These are phyloP conservation scores for Poeciliopsis occidentalis DNA, from an alignment of 2,113 vertebrate species.

Conservation along the genomic window DNA sequence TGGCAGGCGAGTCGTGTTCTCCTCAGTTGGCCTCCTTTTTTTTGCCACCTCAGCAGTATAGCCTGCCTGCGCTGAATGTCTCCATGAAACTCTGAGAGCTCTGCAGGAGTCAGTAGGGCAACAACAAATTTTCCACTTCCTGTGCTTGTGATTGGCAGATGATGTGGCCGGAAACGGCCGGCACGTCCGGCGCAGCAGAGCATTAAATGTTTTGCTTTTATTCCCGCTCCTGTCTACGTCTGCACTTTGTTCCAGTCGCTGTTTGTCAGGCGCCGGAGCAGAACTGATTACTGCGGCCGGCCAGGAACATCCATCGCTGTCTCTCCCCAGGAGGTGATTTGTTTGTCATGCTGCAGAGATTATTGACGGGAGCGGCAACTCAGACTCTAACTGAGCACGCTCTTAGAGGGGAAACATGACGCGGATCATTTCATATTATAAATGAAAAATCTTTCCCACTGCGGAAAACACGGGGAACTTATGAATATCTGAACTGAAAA, in stretches of 20 bases:
- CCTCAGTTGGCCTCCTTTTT: conserved; percentile 61
- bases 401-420: conserved; percentile 18
- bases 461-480: conserved; percentile 22
- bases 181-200: conserved; percentile 16
- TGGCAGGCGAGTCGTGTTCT: conserved; percentile 32
- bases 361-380: conserved; percentile 41
- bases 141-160: conserved; percentile 55
- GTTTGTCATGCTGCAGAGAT: conserved; percentile 40
- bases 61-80: conserved; percentile 19
- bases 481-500: conserved; percentile 31
- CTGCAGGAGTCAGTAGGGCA: conserved; percentile 3
- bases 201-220: conserved; percentile 16
- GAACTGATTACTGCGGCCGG: conserved; percentile 45
- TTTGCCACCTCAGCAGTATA: conserved; percentile 60
- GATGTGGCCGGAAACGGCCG: not conserved
- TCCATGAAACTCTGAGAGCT: conserved; percentile 8
- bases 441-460: conserved; percentile 19
- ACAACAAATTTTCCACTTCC: conserved; percentile 45
- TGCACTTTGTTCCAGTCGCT: conserved; percentile 2
- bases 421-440: conserved; percentile 28
- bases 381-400: conserved; percentile 9
- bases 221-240: not conserved
- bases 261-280: conserved; percentile 23
- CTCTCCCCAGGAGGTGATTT: conserved; percentile 44
- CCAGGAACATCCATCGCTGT: conserved; percentile 30